Evolutionary conservation across 2,888 invertebrate species (phyloP).

Genomic region (Gnatocerus cornutus): DNA sequence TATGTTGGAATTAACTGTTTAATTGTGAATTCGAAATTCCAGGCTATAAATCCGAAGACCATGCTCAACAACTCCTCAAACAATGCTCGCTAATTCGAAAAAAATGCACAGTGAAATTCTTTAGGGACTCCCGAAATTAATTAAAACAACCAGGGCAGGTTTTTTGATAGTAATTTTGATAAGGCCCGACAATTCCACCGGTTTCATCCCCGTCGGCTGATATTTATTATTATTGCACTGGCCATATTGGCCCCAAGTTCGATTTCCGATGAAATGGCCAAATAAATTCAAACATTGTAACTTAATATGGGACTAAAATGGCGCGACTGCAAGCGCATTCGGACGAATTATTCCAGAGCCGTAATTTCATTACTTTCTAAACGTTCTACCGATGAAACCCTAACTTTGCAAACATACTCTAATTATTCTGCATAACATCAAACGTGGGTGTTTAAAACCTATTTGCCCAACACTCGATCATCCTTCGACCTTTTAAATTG

Average conservation of each 20-base stretch:
- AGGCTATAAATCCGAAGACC: constrained; percentile 19
- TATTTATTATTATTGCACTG: constrained; percentile 67
- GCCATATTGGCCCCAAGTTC: constrained; percentile 64
- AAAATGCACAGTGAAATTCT: constrained; percentile 25
- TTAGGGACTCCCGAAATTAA: constrained; percentile 14
- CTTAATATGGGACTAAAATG: constrained; percentile 44
- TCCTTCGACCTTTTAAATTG: constrained; percentile 10
- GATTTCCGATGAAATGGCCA: constrained; percentile 61
- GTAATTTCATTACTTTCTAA: constrained; percentile 45
- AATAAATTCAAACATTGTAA: constrained; percentile 58
- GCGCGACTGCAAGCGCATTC: constrained; percentile 46
- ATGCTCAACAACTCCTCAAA: constrained; percentile 24
- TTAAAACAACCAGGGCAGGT: background rate
- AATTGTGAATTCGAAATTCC: constrained; percentile 35
- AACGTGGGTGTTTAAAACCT: constrained; percentile 25
- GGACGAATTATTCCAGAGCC: constrained; percentile 45
- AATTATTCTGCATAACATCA: constrained; percentile 33
- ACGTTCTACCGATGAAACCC: constrained; percentile 33
- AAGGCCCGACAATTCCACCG: constrained; percentile 61
- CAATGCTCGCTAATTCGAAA: constrained; percentile 14
- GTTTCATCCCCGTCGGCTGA: constrained; percentile 61
- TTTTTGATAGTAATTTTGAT: constrained; percentile 17
- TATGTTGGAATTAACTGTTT: constrained; percentile 30
- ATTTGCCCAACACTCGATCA: constrained; percentile 30
- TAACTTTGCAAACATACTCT: constrained; percentile 28